phyloP scores from a whole-genome alignment of 2,797 vertebrate species.

The Emydoidea blandingii region DNA sequence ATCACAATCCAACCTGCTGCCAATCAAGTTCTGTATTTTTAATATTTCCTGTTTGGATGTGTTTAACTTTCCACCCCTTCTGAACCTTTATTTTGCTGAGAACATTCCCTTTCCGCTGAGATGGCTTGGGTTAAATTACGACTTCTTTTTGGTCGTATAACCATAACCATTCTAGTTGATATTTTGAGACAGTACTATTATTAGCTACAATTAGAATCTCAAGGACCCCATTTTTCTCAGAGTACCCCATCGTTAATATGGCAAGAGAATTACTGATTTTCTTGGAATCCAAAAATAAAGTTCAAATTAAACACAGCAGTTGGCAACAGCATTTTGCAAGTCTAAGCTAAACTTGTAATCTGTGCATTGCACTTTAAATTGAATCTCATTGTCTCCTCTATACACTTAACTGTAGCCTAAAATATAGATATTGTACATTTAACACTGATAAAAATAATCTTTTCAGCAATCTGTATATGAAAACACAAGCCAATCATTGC shows the following conservation, averaged over 20 bases:
- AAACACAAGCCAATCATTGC: constrained; percentile 33
- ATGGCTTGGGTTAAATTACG: neutral
- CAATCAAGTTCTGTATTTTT: constrained; percentile 1
- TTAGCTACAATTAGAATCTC: neutral
- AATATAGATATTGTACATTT: constrained; percentile 1
- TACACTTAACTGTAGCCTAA: neutral
- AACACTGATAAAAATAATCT: neutral
- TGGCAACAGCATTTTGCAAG: neutral
- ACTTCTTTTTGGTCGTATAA: neutral
- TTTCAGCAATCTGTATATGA: neutral
- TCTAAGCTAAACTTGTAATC: neutral
- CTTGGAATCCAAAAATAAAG: neutral
- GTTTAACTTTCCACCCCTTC: neutral
- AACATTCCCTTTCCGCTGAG: neutral
- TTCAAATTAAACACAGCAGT: neutral
- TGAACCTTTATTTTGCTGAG: constrained; percentile 16
- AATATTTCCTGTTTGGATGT: neutral
- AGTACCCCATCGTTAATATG: neutral
- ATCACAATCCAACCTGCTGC: neutral
- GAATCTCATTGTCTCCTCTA: neutral
- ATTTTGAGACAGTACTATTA: neutral
- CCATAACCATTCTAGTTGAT: neutral
- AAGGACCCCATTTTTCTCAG: neutral
- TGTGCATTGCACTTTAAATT: neutral
- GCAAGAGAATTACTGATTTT: neutral